phyloP scores from a whole-genome alignment of 1,140 invertebrate species.

The Drosophila cardini region DNA sequence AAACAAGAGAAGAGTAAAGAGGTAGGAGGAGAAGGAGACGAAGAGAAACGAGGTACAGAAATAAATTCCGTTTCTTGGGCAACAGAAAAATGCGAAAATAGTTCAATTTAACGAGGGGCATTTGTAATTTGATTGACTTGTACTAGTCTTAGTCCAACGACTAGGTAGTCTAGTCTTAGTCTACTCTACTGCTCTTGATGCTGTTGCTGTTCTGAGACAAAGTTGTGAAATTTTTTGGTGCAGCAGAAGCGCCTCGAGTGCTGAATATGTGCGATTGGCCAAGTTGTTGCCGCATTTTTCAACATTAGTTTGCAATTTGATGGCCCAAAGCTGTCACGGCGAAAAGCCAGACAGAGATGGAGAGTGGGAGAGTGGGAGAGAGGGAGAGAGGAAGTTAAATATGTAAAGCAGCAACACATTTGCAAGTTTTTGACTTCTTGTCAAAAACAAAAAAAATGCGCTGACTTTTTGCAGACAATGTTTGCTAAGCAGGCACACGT shows the following conservation, averaged over 20 bases:
- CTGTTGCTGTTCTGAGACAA: constrained; percentile 55
- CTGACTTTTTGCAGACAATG: constrained; percentile 50
- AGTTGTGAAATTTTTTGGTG: constrained; percentile 62
- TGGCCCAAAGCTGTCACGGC: constrained; percentile 76
- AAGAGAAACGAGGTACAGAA: no score
- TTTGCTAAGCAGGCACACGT: constrained; percentile 81
- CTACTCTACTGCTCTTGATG: constrained; percentile 21
- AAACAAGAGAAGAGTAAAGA: no score
- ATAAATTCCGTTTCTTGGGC: constrained; percentile 19
- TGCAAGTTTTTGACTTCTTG: constrained; percentile 74
- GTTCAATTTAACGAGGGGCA: constrained; percentile 72
- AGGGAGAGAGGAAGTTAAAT: constrained; percentile 23
- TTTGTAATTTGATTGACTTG: constrained; percentile 80
- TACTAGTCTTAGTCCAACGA: constrained; percentile 30
- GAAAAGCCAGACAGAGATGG: constrained; percentile 16
- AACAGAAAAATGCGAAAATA: constrained; percentile 53
- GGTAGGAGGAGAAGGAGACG: no score
- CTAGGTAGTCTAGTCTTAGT: constrained; percentile 1
- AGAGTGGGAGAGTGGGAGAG: constrained; percentile 12
- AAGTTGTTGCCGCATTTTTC: constrained; percentile 66
- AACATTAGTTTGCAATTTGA: constrained; percentile 69
- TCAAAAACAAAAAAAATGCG: constrained; percentile 43
- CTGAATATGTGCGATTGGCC: constrained; percentile 67
- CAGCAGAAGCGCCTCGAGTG: constrained; percentile 70
- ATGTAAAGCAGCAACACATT: constrained; percentile 64